Percentiles rank a stretch among this genome's conserved stretches.
Conservation (phyloP, 2,797 vertebrate genomes). For the Esox lucius region DNA sequence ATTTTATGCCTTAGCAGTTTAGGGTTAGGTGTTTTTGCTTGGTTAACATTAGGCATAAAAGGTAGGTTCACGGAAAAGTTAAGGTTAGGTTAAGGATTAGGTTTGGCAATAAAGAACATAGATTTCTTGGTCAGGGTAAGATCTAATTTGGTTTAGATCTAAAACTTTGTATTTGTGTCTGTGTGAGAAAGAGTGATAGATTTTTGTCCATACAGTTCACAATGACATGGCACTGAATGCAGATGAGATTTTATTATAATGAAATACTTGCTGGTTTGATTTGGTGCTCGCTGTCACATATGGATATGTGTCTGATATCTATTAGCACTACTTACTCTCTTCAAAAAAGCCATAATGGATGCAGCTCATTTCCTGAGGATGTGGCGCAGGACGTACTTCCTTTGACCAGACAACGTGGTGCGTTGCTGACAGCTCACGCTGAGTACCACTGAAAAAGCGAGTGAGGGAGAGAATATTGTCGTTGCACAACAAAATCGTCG, state of each 20-base stretch:
- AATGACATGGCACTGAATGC: background rate
- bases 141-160: too few species aligned
- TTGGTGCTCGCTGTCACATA: background rate
- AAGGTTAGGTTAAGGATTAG: too few species aligned
- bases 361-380: background rate
- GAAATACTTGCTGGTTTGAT: background rate
- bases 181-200: background rate
- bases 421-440: background rate
- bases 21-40: too few species aligned
- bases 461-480: background rate
- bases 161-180: background rate
- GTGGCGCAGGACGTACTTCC: background rate
- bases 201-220: background rate
- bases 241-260: background rate
- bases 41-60: too few species aligned
- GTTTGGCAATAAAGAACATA: too few species aligned
- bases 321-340: background rate
- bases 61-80: too few species aligned
- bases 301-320: slow-evolving; percentile 7
- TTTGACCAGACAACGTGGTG: background rate
- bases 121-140: too few species aligned
- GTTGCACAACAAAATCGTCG: too few species aligned
- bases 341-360: slow-evolving; percentile 1
- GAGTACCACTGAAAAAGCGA: background rate
- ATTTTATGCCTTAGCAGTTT: too few species aligned